A percentile compares a stretch with the other conserved stretches of the same genome.
Evolutionary conservation across 1,140 invertebrate genomes (phyloP).

Genomic region (Caerostris darwini): DNA sequence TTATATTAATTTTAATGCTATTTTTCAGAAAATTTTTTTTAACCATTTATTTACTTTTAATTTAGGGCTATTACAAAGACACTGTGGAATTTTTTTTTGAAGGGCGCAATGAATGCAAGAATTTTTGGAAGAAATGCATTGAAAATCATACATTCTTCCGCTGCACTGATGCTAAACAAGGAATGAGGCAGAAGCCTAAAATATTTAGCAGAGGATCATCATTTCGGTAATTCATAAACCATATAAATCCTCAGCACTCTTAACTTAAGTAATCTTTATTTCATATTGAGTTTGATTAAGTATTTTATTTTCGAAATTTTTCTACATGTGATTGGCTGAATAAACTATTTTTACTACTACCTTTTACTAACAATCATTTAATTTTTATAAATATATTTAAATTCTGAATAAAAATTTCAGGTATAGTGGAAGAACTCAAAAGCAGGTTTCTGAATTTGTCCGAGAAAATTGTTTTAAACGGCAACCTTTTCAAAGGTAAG

Average conservation of each 20-base stretch:
- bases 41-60: background rate
- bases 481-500: constrained; percentile 94
- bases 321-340: no score
- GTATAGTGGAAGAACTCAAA: constrained; percentile 99
- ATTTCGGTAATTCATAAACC: constrained; percentile 88
- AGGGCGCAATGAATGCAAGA: constrained; percentile 98
- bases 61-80: constrained; percentile 96
- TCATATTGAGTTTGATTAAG: no score
- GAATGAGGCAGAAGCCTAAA: constrained; percentile 91
- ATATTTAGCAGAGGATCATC: constrained; percentile 96
- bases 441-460: constrained; percentile 98
- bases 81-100: constrained; percentile 99
- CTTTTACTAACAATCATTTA: no score
- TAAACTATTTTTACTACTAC: no score
- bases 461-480: constrained; percentile 97
- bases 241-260: no score
- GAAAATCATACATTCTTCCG: constrained; percentile 99
- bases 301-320: no score
- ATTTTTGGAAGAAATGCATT: constrained; percentile 99
- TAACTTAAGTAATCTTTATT: no score
- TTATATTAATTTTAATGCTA: no score
- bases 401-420: constrained; percentile 83
- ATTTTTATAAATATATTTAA: background rate
- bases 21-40: no score
- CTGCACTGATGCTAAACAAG: constrained; percentile 90